phyloP scores from a whole-genome alignment of 1,140 invertebrate species.

The Asobara japonica region DNA sequence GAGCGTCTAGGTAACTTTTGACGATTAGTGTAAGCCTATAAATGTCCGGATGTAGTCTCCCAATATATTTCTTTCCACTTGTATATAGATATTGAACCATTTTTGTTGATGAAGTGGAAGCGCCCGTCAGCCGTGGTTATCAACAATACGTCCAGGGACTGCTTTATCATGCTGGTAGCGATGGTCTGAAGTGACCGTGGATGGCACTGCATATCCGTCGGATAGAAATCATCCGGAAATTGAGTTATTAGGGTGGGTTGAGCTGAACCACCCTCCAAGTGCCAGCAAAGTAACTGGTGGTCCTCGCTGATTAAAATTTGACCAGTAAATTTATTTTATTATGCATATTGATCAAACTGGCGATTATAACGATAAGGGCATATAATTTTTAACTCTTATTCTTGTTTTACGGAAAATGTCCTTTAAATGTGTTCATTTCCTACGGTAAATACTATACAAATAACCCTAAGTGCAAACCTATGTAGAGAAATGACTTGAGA shows the following conservation, averaged over 20 bases:
- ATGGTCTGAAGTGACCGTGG: constrained; percentile 46
- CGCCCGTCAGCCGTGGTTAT: constrained; percentile 93
- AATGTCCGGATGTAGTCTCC: too few species aligned
- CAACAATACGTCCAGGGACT: constrained; percentile 84
- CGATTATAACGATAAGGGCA: neutral
- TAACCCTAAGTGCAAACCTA: too few species aligned
- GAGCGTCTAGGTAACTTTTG: too few species aligned
- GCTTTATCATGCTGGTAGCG: constrained; percentile 68
- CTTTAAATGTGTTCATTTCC: too few species aligned
- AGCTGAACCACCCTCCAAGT: constrained; percentile 73
- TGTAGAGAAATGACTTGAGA: too few species aligned
- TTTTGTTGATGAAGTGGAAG: constrained; percentile 88
- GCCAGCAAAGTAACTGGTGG: constrained; percentile 90
- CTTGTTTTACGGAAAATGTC: too few species aligned
- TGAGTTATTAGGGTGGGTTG: constrained; percentile 81
- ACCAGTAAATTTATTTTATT: neutral
- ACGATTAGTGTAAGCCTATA: too few species aligned
- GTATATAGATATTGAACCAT: too few species aligned
- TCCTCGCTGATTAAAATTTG: constrained; percentile 75
- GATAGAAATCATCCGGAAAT: constrained; percentile 84
- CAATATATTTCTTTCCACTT: too few species aligned
- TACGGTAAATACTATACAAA: too few species aligned
- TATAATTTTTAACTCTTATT: neutral
- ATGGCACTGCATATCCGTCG: constrained; percentile 86
- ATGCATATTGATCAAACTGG: neutral